These are phyloP conservation scores for Bombus soroeensis DNA, from an alignment of 1,140 invertebrate species.

Conservation along the genomic window DNA sequence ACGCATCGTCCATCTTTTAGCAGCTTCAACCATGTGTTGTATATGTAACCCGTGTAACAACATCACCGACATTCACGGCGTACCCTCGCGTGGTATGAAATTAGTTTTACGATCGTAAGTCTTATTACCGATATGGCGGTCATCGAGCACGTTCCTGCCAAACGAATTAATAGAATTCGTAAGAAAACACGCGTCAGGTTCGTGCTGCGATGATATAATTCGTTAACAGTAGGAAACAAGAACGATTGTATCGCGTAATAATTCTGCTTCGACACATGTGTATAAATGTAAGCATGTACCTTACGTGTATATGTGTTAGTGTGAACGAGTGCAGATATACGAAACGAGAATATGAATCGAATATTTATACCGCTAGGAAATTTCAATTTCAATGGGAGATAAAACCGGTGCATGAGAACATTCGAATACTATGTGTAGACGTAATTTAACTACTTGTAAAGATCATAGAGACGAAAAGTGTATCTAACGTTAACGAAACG, in stretches of 20 bases:
- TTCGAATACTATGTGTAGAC: slow-evolving; percentile 39
- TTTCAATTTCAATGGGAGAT: slow-evolving; percentile 49
- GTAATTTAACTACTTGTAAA: slow-evolving; percentile 52
- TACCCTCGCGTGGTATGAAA: slow-evolving; percentile 21
- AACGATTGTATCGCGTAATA: background rate
- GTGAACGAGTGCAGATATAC: slow-evolving; percentile 6
- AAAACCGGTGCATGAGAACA: slow-evolving; percentile 23
- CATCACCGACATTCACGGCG: slow-evolving; percentile 7
- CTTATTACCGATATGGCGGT: slow-evolving; percentile 29
- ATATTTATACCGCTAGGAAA: slow-evolving; percentile 27
- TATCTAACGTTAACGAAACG: slow-evolving; percentile 67
- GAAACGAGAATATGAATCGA: slow-evolving; percentile 7
- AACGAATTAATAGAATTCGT: background rate
- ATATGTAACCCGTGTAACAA: background rate
- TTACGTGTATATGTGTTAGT: background rate
- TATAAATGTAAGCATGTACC: background rate
- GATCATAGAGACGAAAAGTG: slow-evolving; percentile 59
- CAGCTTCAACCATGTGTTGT: background rate
- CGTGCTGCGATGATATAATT: slow-evolving; percentile 11
- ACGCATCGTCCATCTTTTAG: background rate
- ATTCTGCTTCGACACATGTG: background rate
- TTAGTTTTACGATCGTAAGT: slow-evolving; percentile 18
- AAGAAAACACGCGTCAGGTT: slow-evolving; percentile 5
- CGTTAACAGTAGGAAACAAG: slow-evolving; percentile 25
- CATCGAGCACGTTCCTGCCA: slow-evolving; percentile 22